phyloP scores from a whole-genome alignment of 37 sponge, comb jelly and placozoan species.

The Chondrosia reniformis region DNA sequence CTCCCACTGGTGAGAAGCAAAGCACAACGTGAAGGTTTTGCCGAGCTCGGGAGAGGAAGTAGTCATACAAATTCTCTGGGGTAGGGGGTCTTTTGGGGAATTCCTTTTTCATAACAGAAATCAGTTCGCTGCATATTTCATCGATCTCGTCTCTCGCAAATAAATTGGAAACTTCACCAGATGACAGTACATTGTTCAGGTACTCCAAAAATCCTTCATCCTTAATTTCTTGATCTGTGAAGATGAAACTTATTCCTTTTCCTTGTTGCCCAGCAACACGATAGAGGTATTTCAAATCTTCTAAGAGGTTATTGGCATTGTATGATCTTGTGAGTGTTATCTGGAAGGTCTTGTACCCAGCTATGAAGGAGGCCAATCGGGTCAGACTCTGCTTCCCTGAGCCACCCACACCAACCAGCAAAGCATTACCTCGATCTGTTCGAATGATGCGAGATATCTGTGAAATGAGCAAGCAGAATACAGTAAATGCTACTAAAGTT shows the following conservation, averaged over 20 bases:
- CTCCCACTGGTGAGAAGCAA: constrained; percentile 99
- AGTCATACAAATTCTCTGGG: constrained; percentile 96
- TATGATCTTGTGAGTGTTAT: constrained; percentile 94
- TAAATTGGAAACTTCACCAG: constrained; percentile 97
- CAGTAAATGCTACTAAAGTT: too few relatives aligned
- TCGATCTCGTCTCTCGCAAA: constrained; percentile 98
- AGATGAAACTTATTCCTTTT: constrained; percentile 94
- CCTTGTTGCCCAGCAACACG: constrained; percentile 88
- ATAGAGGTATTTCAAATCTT: constrained; percentile 95
- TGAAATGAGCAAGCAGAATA: neutral
- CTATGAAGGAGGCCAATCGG: constrained; percentile 96
- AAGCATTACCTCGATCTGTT: constrained; percentile 90
- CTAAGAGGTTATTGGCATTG: constrained; percentile 95
- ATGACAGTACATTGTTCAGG: constrained; percentile 98
- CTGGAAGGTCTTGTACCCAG: constrained; percentile 98
- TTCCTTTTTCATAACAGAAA: constrained; percentile 97
- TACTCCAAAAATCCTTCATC: constrained; percentile 99
- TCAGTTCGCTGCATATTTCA: constrained; percentile 87
- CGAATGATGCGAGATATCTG: constrained; percentile 96
- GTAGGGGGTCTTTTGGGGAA: constrained; percentile 95
- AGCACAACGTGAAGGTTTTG: constrained; percentile 97
- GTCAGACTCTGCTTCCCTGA: constrained; percentile 99
- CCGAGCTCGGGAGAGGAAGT: constrained; percentile 88
- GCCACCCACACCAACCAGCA: constrained; percentile 99
- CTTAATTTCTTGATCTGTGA: constrained; percentile 99